These are phyloP conservation scores for Horisme vitalbata DNA, from an alignment of 2,888 invertebrate genomes.

Conservation along the genomic window DNA sequence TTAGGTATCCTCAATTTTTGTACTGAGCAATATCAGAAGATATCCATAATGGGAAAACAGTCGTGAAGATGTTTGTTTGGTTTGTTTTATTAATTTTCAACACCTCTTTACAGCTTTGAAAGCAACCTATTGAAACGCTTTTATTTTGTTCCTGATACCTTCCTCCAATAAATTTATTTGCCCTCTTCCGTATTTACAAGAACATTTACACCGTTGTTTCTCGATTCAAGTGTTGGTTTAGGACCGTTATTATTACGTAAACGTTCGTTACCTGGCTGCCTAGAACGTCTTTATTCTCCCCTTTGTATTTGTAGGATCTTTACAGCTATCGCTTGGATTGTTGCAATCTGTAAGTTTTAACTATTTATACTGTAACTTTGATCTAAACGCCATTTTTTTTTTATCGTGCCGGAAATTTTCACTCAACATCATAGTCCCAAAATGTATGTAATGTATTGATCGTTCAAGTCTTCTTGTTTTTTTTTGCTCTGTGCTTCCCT, in stretches of 20 bases:
- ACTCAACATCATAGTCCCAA: no score
- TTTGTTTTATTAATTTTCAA: no score
- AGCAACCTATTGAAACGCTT: slow-evolving; percentile 8
- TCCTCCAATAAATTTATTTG: slow-evolving; percentile 47
- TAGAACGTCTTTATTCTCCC: slow-evolving; percentile 24
- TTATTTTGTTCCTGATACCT: slow-evolving; percentile 26
- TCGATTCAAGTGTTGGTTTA: slow-evolving; percentile 61
- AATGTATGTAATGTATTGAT: no score
- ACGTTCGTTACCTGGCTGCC: slow-evolving; percentile 32
- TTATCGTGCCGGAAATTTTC: no score
- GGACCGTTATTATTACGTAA: slow-evolving; percentile 51
- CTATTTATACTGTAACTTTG: neutral
- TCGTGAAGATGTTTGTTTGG: no score
- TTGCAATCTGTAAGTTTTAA: slow-evolving; percentile 10
- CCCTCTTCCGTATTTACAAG: slow-evolving; percentile 58
- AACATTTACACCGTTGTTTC: slow-evolving; percentile 47
- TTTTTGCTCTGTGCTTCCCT: no score
- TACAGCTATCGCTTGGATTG: neutral
- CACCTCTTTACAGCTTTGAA: no score
- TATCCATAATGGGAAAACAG: no score
- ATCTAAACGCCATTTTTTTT: no score
- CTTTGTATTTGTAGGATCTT: slow-evolving; percentile 15
- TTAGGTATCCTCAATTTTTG: no score
- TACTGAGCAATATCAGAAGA: no score
- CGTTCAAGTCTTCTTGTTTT: no score